Evolutionary conservation across 2,888 invertebrate genomes (phyloP).

Genomic region (Lycaena phlaeas): DNA sequence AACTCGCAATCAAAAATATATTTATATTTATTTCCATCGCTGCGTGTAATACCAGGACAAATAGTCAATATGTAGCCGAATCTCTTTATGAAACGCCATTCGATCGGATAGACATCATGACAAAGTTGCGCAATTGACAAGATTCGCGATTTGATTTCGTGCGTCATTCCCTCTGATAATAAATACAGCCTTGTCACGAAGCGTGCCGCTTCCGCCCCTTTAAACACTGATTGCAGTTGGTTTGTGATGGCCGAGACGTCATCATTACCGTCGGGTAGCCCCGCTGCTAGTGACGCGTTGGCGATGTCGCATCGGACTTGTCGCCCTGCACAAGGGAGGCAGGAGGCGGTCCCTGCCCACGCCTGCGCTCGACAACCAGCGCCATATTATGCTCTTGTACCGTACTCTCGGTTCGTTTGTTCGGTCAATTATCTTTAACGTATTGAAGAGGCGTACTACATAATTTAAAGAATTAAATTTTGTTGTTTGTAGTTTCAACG

Average conservation of each 20-base stretch:
- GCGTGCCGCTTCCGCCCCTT: constrained; percentile 25
- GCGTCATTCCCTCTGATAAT: constrained; percentile 33
- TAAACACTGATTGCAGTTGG: constrained; percentile 36
- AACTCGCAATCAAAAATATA: no score
- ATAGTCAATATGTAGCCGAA: no score
- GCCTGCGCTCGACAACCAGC: constrained; percentile 45
- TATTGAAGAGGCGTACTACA: constrained; percentile 34
- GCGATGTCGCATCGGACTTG: constrained; percentile 39
- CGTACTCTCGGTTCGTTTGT: constrained; percentile 51
- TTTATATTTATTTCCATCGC: no score
- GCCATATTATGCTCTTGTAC: constrained; percentile 51
- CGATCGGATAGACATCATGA: constrained; percentile 6
- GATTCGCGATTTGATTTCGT: constrained; percentile 26
- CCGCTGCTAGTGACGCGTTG: constrained; percentile 18
- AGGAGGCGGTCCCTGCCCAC: constrained; percentile 42
- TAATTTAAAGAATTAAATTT: constrained; percentile 5
- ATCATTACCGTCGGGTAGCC: constrained; percentile 2
- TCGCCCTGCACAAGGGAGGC: constrained; percentile 40
- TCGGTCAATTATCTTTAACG: constrained; percentile 52
- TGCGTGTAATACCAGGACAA: no score
- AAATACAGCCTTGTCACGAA: constrained; percentile 39
- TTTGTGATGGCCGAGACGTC: constrained; percentile 16
- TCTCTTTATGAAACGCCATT: constrained; percentile 2
- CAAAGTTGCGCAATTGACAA: constrained; percentile 18
- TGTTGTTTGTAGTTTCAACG: background rate